Conservation (phyloP, 2,113 vertebrate species). For the Albula goreensis region DNA sequence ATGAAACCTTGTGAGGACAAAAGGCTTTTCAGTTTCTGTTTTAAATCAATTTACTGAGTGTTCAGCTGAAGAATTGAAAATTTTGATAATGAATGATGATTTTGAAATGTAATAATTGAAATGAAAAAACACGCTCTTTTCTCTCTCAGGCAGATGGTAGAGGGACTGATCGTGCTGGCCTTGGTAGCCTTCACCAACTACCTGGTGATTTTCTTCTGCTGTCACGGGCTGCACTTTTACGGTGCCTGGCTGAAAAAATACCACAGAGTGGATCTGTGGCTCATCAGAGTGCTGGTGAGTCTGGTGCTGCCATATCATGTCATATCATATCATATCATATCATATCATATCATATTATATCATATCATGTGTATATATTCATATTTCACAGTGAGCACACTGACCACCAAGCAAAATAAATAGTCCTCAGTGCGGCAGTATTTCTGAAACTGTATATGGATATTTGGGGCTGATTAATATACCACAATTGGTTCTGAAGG, state of each 20-base stretch:
- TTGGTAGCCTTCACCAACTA: constrained; percentile 67
- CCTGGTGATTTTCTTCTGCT: constrained; percentile 68
- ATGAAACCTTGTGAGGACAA: no score
- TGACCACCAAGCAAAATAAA: neutral
- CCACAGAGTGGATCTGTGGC: constrained; percentile 76
- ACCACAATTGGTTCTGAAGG: neutral
- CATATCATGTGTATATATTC: no score
- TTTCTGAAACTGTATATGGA: neutral
- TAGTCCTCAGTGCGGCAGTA: neutral
- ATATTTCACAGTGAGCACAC: neutral
- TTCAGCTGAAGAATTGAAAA: no score
- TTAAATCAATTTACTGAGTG: no score
- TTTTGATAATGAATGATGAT: no score
- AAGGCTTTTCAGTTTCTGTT: no score
- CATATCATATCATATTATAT: no score
- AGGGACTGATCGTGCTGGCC: constrained; percentile 66
- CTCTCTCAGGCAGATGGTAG: constrained; percentile 58
- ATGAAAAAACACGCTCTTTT: neutral
- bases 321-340: neutral
- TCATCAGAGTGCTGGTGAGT: constrained; percentile 69
- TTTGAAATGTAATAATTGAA: neutral
- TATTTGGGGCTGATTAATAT: neutral
- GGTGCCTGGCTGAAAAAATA: constrained; percentile 69
- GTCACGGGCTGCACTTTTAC: constrained; percentile 59
- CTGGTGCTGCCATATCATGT: neutral